Percentiles rank a stretch among this genome's conserved stretches.
Conservation (phyloP, 2,888 invertebrate species). For the Emmelina monodactyla region DNA sequence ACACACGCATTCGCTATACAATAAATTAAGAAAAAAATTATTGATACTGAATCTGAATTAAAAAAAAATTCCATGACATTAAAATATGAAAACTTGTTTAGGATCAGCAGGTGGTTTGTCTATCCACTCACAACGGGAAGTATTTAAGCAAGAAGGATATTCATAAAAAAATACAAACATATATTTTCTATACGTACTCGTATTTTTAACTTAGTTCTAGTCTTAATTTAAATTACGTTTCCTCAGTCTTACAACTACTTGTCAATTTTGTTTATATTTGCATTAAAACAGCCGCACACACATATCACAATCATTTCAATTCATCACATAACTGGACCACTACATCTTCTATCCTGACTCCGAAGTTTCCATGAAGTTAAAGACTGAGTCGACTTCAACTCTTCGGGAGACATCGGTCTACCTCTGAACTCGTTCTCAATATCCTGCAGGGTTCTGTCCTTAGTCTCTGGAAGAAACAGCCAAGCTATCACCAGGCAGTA, state of each 20-base stretch:
- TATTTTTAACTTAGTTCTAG: too few species aligned
- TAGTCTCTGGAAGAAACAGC: conserved; percentile 40
- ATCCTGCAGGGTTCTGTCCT: conserved; percentile 44
- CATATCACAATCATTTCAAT: not conserved
- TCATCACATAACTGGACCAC: conserved; percentile 22
- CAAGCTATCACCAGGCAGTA: conserved; percentile 32
- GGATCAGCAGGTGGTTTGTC: too few species aligned
- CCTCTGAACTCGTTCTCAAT: conserved; percentile 49
- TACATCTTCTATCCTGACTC: conserved; percentile 24
- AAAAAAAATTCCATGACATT: too few species aligned
- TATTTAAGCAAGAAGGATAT: too few species aligned
- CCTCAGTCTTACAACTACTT: not conserved
- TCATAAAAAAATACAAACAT: too few species aligned
- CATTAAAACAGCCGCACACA: not conserved
- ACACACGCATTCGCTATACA: too few species aligned
- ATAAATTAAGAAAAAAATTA: too few species aligned
- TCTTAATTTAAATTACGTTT: too few species aligned
- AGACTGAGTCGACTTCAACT: conserved; percentile 26
- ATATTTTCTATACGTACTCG: too few species aligned
- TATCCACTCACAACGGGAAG: too few species aligned
- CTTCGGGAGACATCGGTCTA: conserved; percentile 24
- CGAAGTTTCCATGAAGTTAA: conserved; percentile 22
- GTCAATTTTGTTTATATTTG: not conserved
- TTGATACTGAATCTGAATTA: too few species aligned
- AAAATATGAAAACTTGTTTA: not conserved